Evolutionary conservation across 2,888 invertebrate species (phyloP).

Genomic region (Seladonia tumulorum): DNA sequence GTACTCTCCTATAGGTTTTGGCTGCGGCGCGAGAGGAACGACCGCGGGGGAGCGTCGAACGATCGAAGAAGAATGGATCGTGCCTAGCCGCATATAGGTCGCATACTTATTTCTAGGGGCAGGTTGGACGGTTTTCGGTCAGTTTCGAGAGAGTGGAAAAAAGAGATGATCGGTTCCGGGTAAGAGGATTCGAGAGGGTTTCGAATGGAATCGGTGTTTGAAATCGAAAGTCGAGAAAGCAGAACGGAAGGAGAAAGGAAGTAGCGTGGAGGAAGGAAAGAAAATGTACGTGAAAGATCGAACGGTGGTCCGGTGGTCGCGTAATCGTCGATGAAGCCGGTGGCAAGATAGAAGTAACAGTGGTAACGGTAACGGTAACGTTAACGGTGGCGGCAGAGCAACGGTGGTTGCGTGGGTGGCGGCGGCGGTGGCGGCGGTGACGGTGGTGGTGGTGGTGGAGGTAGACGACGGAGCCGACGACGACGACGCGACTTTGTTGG

Average conservation of each 20-base stretch:
- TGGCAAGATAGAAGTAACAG: constrained; percentile 30
- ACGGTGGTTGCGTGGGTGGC: constrained; percentile 7
- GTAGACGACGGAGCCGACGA: background rate
- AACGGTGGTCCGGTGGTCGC: constrained; percentile 28
- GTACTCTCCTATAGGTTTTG: no score
- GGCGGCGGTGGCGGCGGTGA: background rate
- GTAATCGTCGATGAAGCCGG: constrained; percentile 45
- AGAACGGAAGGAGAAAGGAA: background rate
- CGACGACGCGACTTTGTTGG: background rate
- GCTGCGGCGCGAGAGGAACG: background rate
- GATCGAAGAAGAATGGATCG: background rate
- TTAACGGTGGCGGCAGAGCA: background rate
- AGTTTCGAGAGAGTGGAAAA: background rate
- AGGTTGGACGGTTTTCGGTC: background rate
- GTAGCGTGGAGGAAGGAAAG: constrained; percentile 10
- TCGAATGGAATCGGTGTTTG: background rate
- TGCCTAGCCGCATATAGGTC: background rate
- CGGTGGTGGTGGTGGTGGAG: background rate
- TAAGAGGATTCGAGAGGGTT: background rate
- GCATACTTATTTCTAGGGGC: background rate
- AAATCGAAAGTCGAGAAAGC: background rate
- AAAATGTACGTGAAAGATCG: background rate
- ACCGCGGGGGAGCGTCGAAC: background rate
- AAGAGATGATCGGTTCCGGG: background rate
- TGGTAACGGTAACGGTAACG: constrained; percentile 1